Evolutionary conservation across 2,797 vertebrate genomes (phyloP).

Genomic region (Streptopelia turtur): DNA sequence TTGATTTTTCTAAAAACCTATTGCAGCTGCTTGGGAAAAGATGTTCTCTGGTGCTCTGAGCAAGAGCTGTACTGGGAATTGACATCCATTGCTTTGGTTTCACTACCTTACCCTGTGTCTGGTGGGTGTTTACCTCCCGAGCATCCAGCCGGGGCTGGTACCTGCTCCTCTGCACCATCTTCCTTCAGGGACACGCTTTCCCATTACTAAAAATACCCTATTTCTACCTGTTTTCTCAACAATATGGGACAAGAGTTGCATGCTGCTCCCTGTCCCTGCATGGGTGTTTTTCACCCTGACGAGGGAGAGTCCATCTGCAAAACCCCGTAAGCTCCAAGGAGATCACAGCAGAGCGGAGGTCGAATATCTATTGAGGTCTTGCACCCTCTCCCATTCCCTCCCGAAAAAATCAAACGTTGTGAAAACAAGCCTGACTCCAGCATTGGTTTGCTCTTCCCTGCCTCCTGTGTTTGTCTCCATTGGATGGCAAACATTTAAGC

Average conservation of each 20-base stretch:
- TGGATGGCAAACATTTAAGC: not conserved
- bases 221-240: not conserved
- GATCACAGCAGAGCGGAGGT: not conserved
- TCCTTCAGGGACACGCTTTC: rapidly evolving
- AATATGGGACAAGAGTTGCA: rapidly evolving
- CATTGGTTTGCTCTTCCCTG: not conserved
- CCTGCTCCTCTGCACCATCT: not conserved
- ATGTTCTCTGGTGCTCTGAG: not conserved
- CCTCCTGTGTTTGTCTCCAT: not conserved
- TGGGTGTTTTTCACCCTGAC: not conserved
- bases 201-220: rapidly evolving
- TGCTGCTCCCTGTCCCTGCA: not conserved
- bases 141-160: not conserved
- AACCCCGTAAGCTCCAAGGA: not conserved
- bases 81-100: not conserved
- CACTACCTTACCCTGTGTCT: not conserved
- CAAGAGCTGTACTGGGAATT: rapidly evolving
- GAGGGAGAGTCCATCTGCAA: not conserved
- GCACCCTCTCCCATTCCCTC: not conserved
- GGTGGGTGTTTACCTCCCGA: not conserved
- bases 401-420: not conserved
- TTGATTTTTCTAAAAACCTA: not conserved
- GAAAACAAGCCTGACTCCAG: not conserved
- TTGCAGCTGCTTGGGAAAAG: not conserved
- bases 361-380: not conserved